Conservation (phyloP, 1,140 invertebrate genomes). For the Philopotamus ludificatus region DNA sequence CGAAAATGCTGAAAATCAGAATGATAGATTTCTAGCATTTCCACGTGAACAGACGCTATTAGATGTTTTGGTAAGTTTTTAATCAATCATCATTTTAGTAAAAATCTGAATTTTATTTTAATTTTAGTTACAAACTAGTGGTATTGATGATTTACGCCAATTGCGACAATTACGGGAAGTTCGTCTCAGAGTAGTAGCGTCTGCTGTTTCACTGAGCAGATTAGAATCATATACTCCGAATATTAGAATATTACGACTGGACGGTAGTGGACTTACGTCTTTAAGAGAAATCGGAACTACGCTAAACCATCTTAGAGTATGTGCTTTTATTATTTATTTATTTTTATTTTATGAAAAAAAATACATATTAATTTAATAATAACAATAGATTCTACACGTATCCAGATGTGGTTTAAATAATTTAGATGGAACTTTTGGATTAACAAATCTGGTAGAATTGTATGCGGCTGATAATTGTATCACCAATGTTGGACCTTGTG, state of each 20-base stretch:
- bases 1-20: conserved; percentile 44
- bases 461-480: conserved; percentile 63
- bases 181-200: conserved; percentile 62
- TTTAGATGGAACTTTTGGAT: conserved; percentile 65
- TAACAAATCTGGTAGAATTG: conserved; percentile 60
- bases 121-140: conserved; percentile 53
- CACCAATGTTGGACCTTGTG: conserved; percentile 58
- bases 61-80: conserved; percentile 56
- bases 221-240: conserved; percentile 61
- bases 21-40: conserved; percentile 58
- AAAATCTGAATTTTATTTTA: neutral
- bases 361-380: neutral
- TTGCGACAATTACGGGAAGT: conserved; percentile 58
- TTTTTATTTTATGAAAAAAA: neutral
- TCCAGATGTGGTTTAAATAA: conserved; percentile 62
- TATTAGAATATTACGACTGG: conserved; percentile 60
- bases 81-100: neutral
- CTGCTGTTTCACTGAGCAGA: conserved; percentile 60
- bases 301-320: conserved; percentile 56
- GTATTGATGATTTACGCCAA: conserved; percentile 58
- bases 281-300: conserved; percentile 67
- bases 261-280: conserved; percentile 64
- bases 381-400: conserved; percentile 58
- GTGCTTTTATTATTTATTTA: neutral
- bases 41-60: conserved; percentile 60